These are phyloP conservation scores for Falco naumanni DNA, from an alignment of 2,797 vertebrate species.

Conservation along the genomic window DNA sequence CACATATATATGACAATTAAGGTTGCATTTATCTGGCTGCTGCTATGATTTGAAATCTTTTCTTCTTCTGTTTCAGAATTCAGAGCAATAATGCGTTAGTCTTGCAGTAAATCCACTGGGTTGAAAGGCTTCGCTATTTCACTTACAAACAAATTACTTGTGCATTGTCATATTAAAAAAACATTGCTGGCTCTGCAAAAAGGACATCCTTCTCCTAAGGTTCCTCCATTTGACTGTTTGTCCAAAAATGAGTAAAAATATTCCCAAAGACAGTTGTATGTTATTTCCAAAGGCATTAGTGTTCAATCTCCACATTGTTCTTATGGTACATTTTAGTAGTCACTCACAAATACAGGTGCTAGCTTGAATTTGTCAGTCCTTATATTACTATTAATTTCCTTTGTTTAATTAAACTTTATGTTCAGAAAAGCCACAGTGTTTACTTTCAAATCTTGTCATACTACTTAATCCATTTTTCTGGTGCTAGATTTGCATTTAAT, in stretches of 20 bases:
- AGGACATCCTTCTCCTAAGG: not conserved
- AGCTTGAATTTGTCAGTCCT: not conserved
- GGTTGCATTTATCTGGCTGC: not conserved
- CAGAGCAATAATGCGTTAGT: not conserved
- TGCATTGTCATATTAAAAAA: not conserved
- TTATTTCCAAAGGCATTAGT: not conserved
- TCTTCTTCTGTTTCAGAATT: not conserved
- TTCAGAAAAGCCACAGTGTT: not conserved
- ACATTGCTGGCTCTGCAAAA: not conserved
- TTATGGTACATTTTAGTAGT: not conserved
- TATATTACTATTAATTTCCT: not conserved
- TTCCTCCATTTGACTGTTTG: not conserved
- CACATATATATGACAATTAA: not conserved
- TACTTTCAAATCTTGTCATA: not conserved
- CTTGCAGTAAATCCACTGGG: not conserved
- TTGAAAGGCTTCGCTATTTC: not conserved
- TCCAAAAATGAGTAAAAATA: not conserved
- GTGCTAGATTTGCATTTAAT: not conserved
- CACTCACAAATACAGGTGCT: not conserved
- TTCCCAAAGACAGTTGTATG: not conserved
- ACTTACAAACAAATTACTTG: not conserved
- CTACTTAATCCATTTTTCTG: not conserved
- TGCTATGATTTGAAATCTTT: not conserved
- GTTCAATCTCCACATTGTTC: accelerated
- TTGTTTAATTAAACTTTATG: not conserved